phyloP scores from a whole-genome alignment of 1,140 invertebrate species.

The Stenopsyche tienmushanensis region DNA sequence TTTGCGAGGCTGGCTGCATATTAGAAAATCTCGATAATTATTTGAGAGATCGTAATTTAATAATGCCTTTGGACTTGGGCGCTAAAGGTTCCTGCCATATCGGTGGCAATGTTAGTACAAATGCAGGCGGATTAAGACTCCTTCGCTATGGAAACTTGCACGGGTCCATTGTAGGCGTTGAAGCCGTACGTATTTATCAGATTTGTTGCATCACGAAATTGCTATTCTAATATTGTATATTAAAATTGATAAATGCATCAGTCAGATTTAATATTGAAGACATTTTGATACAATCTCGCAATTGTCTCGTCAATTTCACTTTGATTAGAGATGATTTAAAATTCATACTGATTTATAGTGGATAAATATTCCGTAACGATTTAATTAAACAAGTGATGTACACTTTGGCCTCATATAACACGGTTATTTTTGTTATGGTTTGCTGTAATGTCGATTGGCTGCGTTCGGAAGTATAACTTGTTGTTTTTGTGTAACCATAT shows the following conservation, averaged over 20 bases:
- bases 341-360: no score
- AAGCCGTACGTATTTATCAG: conserved; percentile 68
- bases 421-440: no score
- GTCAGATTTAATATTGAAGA: conserved; percentile 5
- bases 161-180: conserved; percentile 87
- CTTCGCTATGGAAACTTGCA: conserved; percentile 95
- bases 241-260: no score
- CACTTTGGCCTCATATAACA: no score
- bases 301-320: no score
- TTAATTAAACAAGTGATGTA: no score
- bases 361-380: no score
- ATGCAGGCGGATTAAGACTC: conserved; percentile 92
- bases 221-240: not conserved
- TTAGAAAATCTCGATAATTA: conserved; percentile 82
- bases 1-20: conserved; percentile 91
- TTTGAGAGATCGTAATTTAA: conserved; percentile 70
- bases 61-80: conserved; percentile 95
- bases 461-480: no score
- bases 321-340: no score
- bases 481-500: no score
- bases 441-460: no score
- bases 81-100: conserved; percentile 97
- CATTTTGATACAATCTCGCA: not conserved
- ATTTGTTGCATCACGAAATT: not conserved
- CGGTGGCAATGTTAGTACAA: conserved; percentile 95